These are phyloP conservation scores for Thereva unica DNA, from an alignment of 2,888 invertebrate species.

Conservation along the genomic window DNA sequence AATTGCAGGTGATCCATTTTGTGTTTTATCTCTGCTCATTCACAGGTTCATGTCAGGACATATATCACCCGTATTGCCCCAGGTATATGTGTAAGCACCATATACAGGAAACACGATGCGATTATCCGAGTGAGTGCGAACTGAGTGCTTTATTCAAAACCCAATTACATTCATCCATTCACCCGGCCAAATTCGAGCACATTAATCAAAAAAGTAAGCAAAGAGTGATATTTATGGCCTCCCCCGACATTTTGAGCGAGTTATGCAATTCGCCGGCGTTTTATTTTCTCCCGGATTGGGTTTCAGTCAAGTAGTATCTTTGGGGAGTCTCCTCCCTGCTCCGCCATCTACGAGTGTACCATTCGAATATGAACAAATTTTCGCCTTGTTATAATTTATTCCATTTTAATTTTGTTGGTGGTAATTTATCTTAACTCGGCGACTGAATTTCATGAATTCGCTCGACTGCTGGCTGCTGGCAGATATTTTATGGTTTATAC, in stretches of 20 bases:
- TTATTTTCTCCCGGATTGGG: no score
- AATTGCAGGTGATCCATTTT: no score
- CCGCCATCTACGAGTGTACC: neutral
- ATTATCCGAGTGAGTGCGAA: neutral
- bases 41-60: no score
- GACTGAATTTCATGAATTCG: slow-evolving; percentile 25
- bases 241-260: slow-evolving; percentile 14
- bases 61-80: no score
- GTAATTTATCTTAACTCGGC: slow-evolving; percentile 32
- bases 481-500: slow-evolving; percentile 4
- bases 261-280: slow-evolving; percentile 5
- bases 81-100: no score
- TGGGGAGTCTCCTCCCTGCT: neutral
- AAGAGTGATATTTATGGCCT: slow-evolving; percentile 35
- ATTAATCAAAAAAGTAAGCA: slow-evolving; percentile 27
- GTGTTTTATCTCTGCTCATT: no score
- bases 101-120: no score
- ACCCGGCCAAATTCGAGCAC: slow-evolving; percentile 22
- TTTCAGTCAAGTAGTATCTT: no score
- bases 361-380: slow-evolving; percentile 31
- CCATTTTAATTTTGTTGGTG: slow-evolving; percentile 45
- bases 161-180: slow-evolving; percentile 19
- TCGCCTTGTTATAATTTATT: slow-evolving; percentile 44
- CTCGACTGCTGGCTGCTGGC: neutral
- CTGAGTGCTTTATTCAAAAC: slow-evolving; percentile 23